These are phyloP conservation scores for Ennomos erosarius DNA, from an alignment of 2,888 invertebrate species.

Conservation along the genomic window DNA sequence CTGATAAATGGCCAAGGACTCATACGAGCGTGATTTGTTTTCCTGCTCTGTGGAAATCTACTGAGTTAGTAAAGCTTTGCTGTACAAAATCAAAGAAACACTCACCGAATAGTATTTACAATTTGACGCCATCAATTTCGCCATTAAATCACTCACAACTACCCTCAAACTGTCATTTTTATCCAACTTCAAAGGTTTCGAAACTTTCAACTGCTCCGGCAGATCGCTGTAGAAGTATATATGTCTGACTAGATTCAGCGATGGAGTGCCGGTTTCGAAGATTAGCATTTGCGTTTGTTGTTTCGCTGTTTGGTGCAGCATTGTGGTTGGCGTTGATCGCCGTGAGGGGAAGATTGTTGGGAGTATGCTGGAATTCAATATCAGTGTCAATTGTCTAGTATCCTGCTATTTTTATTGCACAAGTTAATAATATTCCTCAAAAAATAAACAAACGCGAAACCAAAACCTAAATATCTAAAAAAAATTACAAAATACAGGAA, in stretches of 20 bases:
- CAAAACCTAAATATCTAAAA: too few relatives aligned
- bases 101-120: constrained; percentile 89
- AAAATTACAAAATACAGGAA: too few relatives aligned
- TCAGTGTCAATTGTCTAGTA: too few relatives aligned
- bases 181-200: constrained; percentile 23
- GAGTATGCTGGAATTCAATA: constrained; percentile 58
- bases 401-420: too few relatives aligned
- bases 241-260: constrained; percentile 64
- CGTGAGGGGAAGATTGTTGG: constrained; percentile 63
- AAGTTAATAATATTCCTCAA: too few relatives aligned
- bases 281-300: constrained; percentile 57
- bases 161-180: constrained; percentile 8
- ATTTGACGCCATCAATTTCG: constrained; percentile 84
- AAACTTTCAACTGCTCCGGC: constrained; percentile 59
- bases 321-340: constrained; percentile 57
- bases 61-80: too few relatives aligned
- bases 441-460: too few relatives aligned
- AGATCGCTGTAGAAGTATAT: constrained; percentile 74
- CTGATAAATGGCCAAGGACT: too few relatives aligned
- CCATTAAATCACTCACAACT: constrained; percentile 61
- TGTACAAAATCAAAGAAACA: constrained; percentile 36
- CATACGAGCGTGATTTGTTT: too few relatives aligned
- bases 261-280: constrained; percentile 54
- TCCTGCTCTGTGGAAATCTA: too few relatives aligned
- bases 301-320: constrained; percentile 60